These are phyloP conservation scores for Drosophila acutilabella DNA, from an alignment of 2,888 invertebrate species.

Conservation along the genomic window DNA sequence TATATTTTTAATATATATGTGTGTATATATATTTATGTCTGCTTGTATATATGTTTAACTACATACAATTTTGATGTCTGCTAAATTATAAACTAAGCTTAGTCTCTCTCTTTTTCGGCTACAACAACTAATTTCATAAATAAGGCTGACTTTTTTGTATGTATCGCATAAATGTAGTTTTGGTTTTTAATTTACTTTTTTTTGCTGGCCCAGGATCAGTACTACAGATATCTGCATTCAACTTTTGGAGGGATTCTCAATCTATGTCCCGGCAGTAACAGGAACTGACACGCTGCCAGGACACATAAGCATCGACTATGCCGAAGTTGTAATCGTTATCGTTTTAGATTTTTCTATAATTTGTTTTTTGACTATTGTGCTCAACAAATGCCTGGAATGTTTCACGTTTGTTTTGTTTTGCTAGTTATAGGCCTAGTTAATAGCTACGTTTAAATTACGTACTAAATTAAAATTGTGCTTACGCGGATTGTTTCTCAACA, in stretches of 20 bases:
- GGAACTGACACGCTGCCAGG: constrained; percentile 15
- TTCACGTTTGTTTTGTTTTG: constrained; percentile 23
- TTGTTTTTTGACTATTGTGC: constrained; percentile 55
- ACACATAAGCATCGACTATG: constrained; percentile 29
- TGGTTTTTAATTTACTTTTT: constrained; percentile 19
- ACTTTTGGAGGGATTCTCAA: constrained; percentile 70
- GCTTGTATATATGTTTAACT: constrained; percentile 30
- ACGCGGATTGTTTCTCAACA: constrained; percentile 71
- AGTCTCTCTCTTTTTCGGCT: constrained; percentile 52
- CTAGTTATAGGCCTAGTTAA: constrained; percentile 62
- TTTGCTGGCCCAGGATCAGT: constrained; percentile 48
- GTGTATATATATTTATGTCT: constrained; percentile 22
- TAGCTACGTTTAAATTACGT: constrained; percentile 54
- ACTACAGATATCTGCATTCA: constrained; percentile 47
- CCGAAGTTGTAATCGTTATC: constrained; percentile 31
- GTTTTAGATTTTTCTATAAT: too few species aligned
- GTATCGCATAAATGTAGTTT: constrained; percentile 37
- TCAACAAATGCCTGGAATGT: constrained; percentile 65
- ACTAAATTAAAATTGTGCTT: constrained; percentile 80
- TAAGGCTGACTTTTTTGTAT: constrained; percentile 65
- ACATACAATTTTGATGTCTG: constrained; percentile 53
- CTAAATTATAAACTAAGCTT: constrained; percentile 76
- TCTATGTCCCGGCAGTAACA: constrained; percentile 21
- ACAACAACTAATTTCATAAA: constrained; percentile 76
- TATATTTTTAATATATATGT: constrained; percentile 50